Base-by-base conservation (phyloP, 2,888 invertebrate genomes). In the Noctua comes region DNA sequence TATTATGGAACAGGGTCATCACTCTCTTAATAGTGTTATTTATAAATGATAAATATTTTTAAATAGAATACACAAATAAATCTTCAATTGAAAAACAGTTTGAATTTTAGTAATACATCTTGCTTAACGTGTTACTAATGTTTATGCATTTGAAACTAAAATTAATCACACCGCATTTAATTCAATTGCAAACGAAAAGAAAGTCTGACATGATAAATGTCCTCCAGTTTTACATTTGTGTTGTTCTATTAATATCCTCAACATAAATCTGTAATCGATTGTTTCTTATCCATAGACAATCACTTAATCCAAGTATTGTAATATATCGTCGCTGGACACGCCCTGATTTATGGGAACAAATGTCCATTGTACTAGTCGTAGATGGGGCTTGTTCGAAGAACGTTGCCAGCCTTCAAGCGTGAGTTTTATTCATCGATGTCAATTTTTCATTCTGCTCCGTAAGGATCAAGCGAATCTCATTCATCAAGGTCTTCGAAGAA, bases 371-470 rank as follows among this genome's bases (percentile, higher is more conserved):
- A 77, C 78, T 82, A 62, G 65, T 76, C 48, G 77, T 73, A 71
- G 80, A 83, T 69, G 77, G 68, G 71, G 68, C 77, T 70, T 73
- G 76, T 75, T 68, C 59, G 65, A 65, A 54, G 75, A 77, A 36
- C 83, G 70, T 78, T 87, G 77, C 83, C 77, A 69, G 79, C 79
- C 73, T 84, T 86, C 82, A 69, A 88, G 81, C 87, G 79, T 76
- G 86, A 89, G 85, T 88, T 91, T 92, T 91, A 91, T 93, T 92
- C 88, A 91, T 92, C 80, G 88, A 83, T 86, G 89, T 88, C 86
- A 89, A 92, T 92, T 91, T 92, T 91, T 92, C 91, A 92, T 89
- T 89, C 87, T 77, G 83, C 82, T 79, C 80, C 77, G 82, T 80
- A 80, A 84, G 87, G 86, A 88, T 88, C 87, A 88, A 90, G 77